Base-by-base conservation (phyloP, 2,113 vertebrate genomes). In the Mirza zaza region DNA sequence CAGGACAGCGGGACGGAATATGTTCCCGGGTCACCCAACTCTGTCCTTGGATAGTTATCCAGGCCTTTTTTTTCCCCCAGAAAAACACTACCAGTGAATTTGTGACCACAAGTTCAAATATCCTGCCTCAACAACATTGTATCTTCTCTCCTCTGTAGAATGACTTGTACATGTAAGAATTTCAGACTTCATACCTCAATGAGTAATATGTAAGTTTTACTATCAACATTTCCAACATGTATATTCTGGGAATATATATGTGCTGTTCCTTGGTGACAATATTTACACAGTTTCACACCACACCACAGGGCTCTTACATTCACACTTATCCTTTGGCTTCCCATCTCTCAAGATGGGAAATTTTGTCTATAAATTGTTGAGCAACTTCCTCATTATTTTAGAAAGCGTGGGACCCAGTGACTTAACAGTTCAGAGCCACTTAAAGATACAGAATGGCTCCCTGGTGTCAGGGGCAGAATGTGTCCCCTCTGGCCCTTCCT, bases 311-410 rank as follows among this genome's bases (percentile, higher is more conserved):
- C 55, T 93, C 61, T 91, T 42, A 42, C 34, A 59, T 76, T 92
- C 77, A 81, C 70, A 73, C 18, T 83, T 79, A 76, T 36, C 55
- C 55, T 85, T 80, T 80, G 75, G 82, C 83, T 73, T 93, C 57
- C 32, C 32, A 39, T 68, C n/a, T 94, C 59, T 95, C 29, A 32
- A 63, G 42, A 52, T 94, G 50, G 42, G n/a, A 89, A 79, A 36
- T 71, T 82, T 91, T 71, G 36, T 94, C 67, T 97, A 9, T 79
- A 52, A 17, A 6, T 85, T 90, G 55, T 91, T 57, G 34, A 83
- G 34, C 50, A 91, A 75, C 61, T 86, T 86, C 71, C 67, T 57
- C 21, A 18, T 85, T 81, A 39, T 86, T 77, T 92, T 95, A 93
- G 90, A 93, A 96, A 86, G 67, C 20, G 3, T 92, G 42, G 50